Conservation (phyloP, 2,888 invertebrate species). For the Agrochola lychnidis region DNA sequence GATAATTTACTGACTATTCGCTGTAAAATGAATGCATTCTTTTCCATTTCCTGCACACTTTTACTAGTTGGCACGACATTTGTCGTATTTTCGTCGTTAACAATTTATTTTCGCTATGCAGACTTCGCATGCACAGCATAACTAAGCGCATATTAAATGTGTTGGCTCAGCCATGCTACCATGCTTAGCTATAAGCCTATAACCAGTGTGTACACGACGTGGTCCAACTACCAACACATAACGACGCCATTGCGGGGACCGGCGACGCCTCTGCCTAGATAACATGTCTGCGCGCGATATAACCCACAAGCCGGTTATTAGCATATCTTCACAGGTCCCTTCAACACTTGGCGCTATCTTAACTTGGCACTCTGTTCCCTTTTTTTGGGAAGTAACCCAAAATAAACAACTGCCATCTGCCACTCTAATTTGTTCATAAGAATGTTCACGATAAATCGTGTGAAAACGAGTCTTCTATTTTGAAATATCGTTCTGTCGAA, state of each 20-base stretch:
- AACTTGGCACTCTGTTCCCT: slow-evolving; percentile 36
- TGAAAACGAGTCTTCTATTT: slow-evolving; percentile 25
- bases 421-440: slow-evolving; percentile 37
- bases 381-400: slow-evolving; percentile 32
- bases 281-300: slow-evolving; percentile 73
- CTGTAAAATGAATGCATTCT: slow-evolving; percentile 31
- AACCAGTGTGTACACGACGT: slow-evolving; percentile 47
- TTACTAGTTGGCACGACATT: slow-evolving; percentile 37
- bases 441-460: slow-evolving; percentile 41
- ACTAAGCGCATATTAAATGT: slow-evolving; percentile 50
- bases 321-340: slow-evolving; percentile 71
- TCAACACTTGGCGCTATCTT: slow-evolving; percentile 58
- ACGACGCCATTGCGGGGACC: slow-evolving; percentile 71
- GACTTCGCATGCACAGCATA: slow-evolving; percentile 38
- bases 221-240: slow-evolving; percentile 62
- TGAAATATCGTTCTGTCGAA: slow-evolving; percentile 26
- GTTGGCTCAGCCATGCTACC: slow-evolving; percentile 25
- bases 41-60: slow-evolving; percentile 37
- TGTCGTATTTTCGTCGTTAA: slow-evolving; percentile 31
- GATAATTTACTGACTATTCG: slow-evolving; percentile 1
- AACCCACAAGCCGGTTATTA: slow-evolving; percentile 71
- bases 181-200: slow-evolving; percentile 27
- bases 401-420: slow-evolving; percentile 43
- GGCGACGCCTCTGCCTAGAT: slow-evolving; percentile 70
- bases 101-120: slow-evolving; percentile 26